These are phyloP conservation scores for Trichomycterus rosablanca DNA, from an alignment of 2,113 vertebrate genomes.

Conservation along the genomic window DNA sequence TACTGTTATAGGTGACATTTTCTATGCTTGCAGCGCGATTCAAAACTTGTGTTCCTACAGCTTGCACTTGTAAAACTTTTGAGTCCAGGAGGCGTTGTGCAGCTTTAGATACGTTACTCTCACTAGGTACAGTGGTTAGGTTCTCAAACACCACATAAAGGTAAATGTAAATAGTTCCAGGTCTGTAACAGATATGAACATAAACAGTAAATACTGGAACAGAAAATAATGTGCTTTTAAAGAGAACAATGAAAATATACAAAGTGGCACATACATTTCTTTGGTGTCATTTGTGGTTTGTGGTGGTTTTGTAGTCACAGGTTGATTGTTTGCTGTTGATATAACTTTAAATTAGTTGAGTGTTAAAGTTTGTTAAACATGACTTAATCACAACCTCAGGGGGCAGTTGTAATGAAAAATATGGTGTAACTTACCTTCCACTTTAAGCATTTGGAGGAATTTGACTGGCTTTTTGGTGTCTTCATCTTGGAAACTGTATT, in stretches of 20 bases:
- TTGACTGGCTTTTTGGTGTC: background rate
- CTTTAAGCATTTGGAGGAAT: background rate
- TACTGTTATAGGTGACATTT: background rate
- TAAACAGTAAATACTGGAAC: background rate
- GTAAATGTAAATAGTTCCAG: background rate
- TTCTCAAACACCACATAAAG: constrained; percentile 7
- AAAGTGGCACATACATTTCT: too few species aligned
- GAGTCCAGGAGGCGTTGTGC: background rate
- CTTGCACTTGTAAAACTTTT: background rate
- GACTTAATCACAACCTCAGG: too few species aligned
- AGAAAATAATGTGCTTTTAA: too few species aligned
- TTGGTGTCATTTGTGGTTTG: too few species aligned
- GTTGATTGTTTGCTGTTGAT: too few species aligned
- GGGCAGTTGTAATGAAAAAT: too few species aligned
- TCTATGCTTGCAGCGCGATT: background rate
- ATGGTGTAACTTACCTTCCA: background rate
- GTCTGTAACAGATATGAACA: background rate
- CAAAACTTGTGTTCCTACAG: background rate
- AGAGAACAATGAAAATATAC: too few species aligned
- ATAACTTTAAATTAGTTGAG: too few species aligned
- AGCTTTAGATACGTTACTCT: background rate
- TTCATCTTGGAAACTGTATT: background rate
- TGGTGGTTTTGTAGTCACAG: too few species aligned
- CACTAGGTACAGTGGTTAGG: background rate
- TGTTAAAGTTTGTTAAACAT: too few species aligned